Evolutionary conservation across 2,797 vertebrate genomes (phyloP), one percentile per base, ranked within the genome.

Genomic region (Enteromius fasciolatus): DNA sequence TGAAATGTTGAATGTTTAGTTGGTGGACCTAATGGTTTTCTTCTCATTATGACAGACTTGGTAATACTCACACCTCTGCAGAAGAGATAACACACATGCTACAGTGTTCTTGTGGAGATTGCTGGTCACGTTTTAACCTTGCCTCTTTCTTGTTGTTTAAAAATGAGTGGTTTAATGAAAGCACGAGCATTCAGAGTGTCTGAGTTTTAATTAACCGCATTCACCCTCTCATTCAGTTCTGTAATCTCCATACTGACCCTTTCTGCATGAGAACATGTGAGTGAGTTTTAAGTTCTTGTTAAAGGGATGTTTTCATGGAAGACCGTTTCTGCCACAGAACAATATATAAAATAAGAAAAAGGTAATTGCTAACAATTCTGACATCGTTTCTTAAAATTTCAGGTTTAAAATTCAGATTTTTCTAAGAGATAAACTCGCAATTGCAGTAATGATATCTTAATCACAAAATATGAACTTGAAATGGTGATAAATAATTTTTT

Each of bases 131-230:
- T 14, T 73, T 57, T 80, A 59, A 80, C 23, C 50, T 33, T 44
- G 39, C 39, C 10, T 14, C 14, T 11, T 61, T 64, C 50, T 81
- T 63, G 46, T 12, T 36, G 18, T 70, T 80, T 61, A 28, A 80
- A 36, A 80, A 23, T 3, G 1, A 73, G 77, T 48, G 57, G 75
- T 50, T 69, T 79, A 31, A 83, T 46, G 36, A 75, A 75, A 76
- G 63, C 68, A n/a, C 72, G 44, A 81, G 66, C 72, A 69, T 81
- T 68, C 61, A 46, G 23, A 57, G 78, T 77, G 74, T 23, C 33
- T 31, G 25, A 57, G 54, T 46, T 72, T 54, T 76, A 78, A 78
- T 84, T 78, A 84, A 82, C 79, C 79, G 64, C 23, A 69, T 75
- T 75, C 66, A 63, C n/a, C 14, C 50, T 74, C 18, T 66, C 11